Evolutionary conservation across 2,797 vertebrate genomes (phyloP).

Genomic region (Aselliscus stoliczkanus): DNA sequence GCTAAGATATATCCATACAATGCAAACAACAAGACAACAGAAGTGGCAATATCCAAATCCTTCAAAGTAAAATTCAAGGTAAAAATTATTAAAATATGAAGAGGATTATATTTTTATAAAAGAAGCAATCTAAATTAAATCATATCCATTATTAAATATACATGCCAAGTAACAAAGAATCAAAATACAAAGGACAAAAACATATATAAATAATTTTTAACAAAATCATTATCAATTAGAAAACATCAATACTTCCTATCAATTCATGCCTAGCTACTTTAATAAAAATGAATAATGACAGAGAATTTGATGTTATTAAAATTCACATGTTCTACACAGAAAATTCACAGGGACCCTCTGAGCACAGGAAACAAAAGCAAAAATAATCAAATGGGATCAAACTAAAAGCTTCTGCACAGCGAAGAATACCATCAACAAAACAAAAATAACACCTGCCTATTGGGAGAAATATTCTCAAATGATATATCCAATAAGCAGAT

Average conservation of each 20-base stretch:
- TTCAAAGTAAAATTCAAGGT: conserved; percentile 37
- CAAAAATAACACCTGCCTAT: background rate
- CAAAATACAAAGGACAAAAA: background rate
- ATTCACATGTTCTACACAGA: background rate
- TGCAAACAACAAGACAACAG: conserved; percentile 48
- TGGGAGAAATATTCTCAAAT: background rate
- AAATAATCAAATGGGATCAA: background rate
- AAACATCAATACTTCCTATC: background rate
- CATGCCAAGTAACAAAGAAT: background rate
- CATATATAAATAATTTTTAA: background rate
- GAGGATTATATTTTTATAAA: background rate
- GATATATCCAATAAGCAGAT: background rate
- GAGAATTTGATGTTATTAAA: background rate
- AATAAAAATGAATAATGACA: background rate
- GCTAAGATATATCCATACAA: conserved; percentile 41
- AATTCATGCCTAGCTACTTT: background rate
- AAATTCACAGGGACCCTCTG: background rate
- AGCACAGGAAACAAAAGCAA: background rate
- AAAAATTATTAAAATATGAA: conserved; percentile 32
- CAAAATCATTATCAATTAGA: background rate
- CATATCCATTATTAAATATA: background rate
- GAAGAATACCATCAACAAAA: background rate
- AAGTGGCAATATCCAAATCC: conserved; percentile 21
- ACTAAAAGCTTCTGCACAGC: background rate
- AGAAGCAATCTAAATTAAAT: background rate